These are phyloP conservation scores for Poeciliopsis paucimaculata DNA, from an alignment of 2,797 vertebrate genomes.

Conservation along the genomic window DNA sequence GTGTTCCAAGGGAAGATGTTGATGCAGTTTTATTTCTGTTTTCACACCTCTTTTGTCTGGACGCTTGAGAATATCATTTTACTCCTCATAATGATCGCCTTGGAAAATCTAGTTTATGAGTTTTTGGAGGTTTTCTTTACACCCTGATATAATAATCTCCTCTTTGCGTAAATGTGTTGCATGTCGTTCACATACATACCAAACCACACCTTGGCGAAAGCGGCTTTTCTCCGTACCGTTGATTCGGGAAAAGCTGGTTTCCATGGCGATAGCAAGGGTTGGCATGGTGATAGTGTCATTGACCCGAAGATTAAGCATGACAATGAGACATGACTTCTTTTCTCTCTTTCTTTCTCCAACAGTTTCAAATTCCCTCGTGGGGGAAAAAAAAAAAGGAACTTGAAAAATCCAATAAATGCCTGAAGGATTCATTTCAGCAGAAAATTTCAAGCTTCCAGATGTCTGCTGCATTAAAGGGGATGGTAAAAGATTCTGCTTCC, in stretches of 20 bases:
- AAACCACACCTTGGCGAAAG: conserved; percentile 53
- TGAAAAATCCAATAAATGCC: conserved; percentile 50
- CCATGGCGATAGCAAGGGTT: conserved; percentile 72
- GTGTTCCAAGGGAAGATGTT: background rate
- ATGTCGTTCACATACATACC: conserved; percentile 33
- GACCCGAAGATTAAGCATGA: conserved; percentile 76
- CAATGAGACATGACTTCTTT: conserved; percentile 64
- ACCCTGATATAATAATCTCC: background rate
- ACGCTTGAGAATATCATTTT: background rate
- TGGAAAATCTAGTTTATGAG: background rate
- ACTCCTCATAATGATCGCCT: background rate
- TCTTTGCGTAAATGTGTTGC: conserved; percentile 35
- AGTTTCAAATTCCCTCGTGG: conserved; percentile 54
- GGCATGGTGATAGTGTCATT: conserved; percentile 79
- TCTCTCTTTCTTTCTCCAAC: conserved; percentile 26
- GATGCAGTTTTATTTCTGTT: conserved; percentile 6
- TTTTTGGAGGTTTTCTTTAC: background rate
- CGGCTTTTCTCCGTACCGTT: conserved; percentile 61
- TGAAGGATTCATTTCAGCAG: conserved; percentile 48
- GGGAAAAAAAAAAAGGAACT: background rate
- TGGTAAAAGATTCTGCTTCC: conserved; percentile 33
- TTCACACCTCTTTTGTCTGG: background rate
- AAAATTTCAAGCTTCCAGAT: conserved; percentile 32
- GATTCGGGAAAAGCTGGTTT: conserved; percentile 70
- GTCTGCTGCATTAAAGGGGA: conserved; percentile 45